phyloP scores from a whole-genome alignment of 53 echinoderm and acorn worm species.

The Zoroaster sp. region DNA sequence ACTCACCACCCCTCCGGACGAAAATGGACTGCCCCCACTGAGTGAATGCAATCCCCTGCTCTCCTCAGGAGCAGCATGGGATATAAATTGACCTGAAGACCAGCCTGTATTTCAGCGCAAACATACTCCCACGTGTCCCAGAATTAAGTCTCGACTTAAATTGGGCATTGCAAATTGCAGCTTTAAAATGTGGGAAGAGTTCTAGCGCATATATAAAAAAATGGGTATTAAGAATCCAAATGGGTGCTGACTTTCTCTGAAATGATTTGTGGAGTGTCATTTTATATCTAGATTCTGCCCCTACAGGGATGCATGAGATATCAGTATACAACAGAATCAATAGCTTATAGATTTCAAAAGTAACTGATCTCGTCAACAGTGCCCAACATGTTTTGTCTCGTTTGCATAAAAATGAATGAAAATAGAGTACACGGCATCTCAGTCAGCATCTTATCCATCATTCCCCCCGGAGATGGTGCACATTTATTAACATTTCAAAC shows the following conservation, averaged over 20 bases:
- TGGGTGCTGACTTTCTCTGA: background rate
- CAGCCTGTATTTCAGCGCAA: slow-evolving; percentile 46
- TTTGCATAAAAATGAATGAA: no score
- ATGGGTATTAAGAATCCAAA: background rate
- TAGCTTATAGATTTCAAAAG: background rate
- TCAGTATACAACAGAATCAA: no score
- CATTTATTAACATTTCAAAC: no score
- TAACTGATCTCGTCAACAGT: background rate
- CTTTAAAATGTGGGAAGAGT: background rate
- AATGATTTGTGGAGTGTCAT: background rate
- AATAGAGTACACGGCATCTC: background rate
- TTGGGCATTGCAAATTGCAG: slow-evolving; percentile 30
- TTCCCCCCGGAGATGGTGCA: no score
- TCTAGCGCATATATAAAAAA: background rate
- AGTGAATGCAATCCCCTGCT: background rate
- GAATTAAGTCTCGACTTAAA: slow-evolving; percentile 39
- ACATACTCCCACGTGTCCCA: slow-evolving; percentile 11
- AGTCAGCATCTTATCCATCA: background rate
- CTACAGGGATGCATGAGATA: background rate
- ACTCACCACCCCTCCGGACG: background rate
- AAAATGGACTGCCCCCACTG: background rate
- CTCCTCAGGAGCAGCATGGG: background rate
- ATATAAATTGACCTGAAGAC: slow-evolving; percentile 16
- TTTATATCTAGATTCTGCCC: background rate
- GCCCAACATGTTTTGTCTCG: background rate